A percentile compares a stretch with the other conserved stretches of the same genome.
These are phyloP conservation scores for Xenopus borealis DNA, from an alignment of 2,113 vertebrate species.

Conservation along the genomic window DNA sequence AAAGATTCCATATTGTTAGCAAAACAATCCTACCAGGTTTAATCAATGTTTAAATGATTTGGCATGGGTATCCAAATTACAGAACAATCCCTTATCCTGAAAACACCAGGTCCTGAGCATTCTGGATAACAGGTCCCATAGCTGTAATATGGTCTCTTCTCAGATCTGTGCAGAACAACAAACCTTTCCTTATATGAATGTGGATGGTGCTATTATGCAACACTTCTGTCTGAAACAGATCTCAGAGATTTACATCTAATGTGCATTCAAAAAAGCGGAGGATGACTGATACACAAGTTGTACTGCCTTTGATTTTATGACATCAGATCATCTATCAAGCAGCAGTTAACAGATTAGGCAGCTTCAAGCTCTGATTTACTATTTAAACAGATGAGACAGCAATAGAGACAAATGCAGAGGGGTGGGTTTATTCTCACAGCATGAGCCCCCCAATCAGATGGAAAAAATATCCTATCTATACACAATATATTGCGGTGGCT, in stretches of 20 bases:
- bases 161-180: too few species aligned
- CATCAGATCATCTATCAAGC: neutral
- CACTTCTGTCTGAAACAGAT: neutral
- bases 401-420: neutral
- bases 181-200: too few species aligned
- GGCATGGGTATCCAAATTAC: too few species aligned
- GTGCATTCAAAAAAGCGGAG: neutral
- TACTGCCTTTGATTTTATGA: neutral
- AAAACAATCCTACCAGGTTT: too few species aligned
- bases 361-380: neutral
- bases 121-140: too few species aligned
- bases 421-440: neutral
- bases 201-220: neutral
- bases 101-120: too few species aligned
- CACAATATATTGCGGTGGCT: neutral
- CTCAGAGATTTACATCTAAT: neutral
- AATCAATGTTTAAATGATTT: too few species aligned
- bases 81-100: too few species aligned
- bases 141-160: too few species aligned
- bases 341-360: neutral
- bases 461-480: neutral
- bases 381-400: constrained; percentile 1
- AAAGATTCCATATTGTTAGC: too few species aligned
- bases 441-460: neutral
- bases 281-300: neutral